These are phyloP conservation scores for Muntiacus muntjak DNA, from an alignment of 2,113 vertebrate genomes.

Conservation along the genomic window DNA sequence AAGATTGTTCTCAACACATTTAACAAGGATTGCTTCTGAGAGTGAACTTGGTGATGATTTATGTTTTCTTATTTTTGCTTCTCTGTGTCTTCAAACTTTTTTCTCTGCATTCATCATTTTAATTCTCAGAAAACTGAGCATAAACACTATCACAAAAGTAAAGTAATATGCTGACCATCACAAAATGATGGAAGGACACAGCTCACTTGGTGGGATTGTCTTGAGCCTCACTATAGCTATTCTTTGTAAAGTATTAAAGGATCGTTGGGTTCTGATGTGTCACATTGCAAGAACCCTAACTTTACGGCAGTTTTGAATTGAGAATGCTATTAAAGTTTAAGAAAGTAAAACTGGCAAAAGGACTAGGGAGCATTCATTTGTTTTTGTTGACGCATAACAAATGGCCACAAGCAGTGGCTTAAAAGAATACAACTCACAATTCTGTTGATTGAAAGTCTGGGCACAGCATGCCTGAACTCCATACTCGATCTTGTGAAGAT, in stretches of 20 bases:
- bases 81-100: neutral
- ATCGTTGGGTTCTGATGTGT: neutral
- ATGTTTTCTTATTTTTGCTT: neutral
- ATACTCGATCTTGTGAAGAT: neutral
- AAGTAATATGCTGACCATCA: neutral
- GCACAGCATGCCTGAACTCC: neutral
- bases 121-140: neutral
- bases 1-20: neutral
- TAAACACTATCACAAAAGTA: neutral
- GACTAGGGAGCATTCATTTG: neutral
- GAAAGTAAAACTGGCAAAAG: neutral
- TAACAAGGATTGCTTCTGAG: neutral
- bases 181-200: neutral
- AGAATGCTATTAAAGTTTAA: neutral
- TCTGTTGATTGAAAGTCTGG: neutral
- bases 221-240: neutral
- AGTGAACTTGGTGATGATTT: neutral
- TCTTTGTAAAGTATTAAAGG: neutral
- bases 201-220: neutral
- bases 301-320: neutral
- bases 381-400: neutral
- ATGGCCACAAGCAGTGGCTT: neutral
- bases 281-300: neutral
- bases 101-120: neutral
- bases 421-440: neutral